Evolutionary conservation across 2,888 invertebrate genomes (phyloP), one percentile per base, ranked within the genome.

Genomic region (Aleiodes leptofemur): DNA sequence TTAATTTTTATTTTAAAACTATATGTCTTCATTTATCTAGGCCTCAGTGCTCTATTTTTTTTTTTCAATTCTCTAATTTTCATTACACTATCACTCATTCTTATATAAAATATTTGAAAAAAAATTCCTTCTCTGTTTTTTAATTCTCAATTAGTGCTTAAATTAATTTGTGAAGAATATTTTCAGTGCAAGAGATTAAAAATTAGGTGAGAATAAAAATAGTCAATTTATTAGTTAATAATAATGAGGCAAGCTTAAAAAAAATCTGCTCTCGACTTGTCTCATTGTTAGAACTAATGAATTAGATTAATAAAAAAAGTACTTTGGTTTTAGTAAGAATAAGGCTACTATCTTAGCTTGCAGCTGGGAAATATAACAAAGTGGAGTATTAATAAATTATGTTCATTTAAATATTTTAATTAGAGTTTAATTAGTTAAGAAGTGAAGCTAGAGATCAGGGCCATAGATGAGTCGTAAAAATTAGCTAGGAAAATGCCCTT

Each of bases 371-470:
- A 74, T 76, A 71, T 76, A 64, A 76, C 53, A 70, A 53, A 66
- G 77, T 77, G 76, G 74, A 72, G 76, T 75, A 74, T 57, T 14
- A 57, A 29, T 23, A 29, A 68, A 51, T 50, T 6, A 31, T 59
- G 31, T 59, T n/a, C 2, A 34, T 34, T 31, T 31, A 23, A 43
- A 43, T 48, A 48, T 68, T 51, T 31, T 68, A 3, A 51, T 68
- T 68, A 68, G 31, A 81, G 81, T 84, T 57, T 38, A 23, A 66
- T 77, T 76, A 82, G 81, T 80, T 80, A 80, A 80, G 78, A 74
- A 81, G 74, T 78, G 80, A 87, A 87, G 86, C 87, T 83, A 87
- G 86, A 88, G 87, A 88, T 88, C 84, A 87, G 86, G 86, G 88
- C 87, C 85, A 84, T 86, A 87, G 88, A 88, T 87, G 87, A 88